Base-by-base conservation (phyloP, 2,797 vertebrate genomes). In the Kryptolebias ocellatus region DNA sequence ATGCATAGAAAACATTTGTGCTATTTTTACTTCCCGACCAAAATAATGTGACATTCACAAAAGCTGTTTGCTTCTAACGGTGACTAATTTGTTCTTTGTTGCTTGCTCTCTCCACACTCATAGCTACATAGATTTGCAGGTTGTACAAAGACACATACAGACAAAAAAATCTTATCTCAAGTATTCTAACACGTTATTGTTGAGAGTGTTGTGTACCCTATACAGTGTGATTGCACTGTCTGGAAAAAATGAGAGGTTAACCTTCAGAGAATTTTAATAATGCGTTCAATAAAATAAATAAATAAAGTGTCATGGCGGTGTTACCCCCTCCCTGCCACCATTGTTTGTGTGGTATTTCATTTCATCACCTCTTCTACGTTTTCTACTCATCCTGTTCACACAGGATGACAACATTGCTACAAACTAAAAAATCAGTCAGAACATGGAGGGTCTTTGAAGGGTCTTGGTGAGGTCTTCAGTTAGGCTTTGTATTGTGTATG, bases 11-110 rank as follows among this genome's bases (percentile, higher is more conserved):
- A 80, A 76, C 37, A 60, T 47, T 70, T 49, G 24, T 59, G 72
- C 70, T 89, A 77, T 89, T 83, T 87, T 87, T 80, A 81, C 69
- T 66, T 24, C 52, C 65, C 70, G 54, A 80, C 59, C 72, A 76
- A 83, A 64, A 53, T 45, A 5, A 64, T 55, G 67, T 29, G 0
- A 58, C 54, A 51, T 72, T 52, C 79, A 82, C 37, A 11, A 66
- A 84, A 69, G 65, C 76, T 63, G 76, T 85, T 86, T 80, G 67
- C 82, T 65, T 45, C 66, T 67, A 53, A 46, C 42, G n/a, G 60
- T 46, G 7, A 63, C 57, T 72, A 72, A 79, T 64, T 59, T 60
- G 55, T 42, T 53, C 58, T 80, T 72, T 85, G 75, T 83, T 49
- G 61, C 70, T 84, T 47, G 64, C n/a, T 45, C 65, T 58, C 64